Percentiles rank a stretch among this genome's conserved stretches.
These are phyloP conservation scores for Drosophila repleta DNA, from an alignment of 1,140 invertebrate genomes.

Conservation along the genomic window DNA sequence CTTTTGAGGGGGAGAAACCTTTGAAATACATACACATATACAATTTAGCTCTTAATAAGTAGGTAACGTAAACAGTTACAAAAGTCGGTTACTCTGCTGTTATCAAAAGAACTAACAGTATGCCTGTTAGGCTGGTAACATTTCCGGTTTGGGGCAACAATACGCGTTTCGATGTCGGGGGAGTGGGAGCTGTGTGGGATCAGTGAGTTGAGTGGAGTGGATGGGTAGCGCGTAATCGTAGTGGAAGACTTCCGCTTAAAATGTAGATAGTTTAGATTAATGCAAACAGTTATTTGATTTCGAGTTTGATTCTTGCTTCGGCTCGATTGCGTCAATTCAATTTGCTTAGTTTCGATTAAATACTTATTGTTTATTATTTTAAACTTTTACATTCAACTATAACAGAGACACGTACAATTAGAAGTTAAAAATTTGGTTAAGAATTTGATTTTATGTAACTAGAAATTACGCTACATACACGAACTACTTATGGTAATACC, in stretches of 20 bases:
- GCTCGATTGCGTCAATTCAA: slow-evolving; percentile 35
- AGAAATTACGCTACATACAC: slow-evolving; percentile 57
- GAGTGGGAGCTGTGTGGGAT: neutral
- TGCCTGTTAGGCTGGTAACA: slow-evolving; percentile 19
- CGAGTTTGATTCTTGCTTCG: slow-evolving; percentile 57
- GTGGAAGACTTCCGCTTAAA: slow-evolving; percentile 84
- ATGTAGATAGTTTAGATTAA: slow-evolving; percentile 65
- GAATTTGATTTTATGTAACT: slow-evolving; percentile 56
- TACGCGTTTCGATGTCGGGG: slow-evolving; percentile 10
- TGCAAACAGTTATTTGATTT: slow-evolving; percentile 39
- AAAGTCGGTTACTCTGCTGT: slow-evolving; percentile 24
- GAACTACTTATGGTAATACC: slow-evolving; percentile 36
- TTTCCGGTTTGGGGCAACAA: slow-evolving; percentile 13
- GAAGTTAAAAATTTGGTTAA: slow-evolving; percentile 70
- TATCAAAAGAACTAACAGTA: slow-evolving; percentile 41
- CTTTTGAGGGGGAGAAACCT: slow-evolving; percentile 69
- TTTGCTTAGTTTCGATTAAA: slow-evolving; percentile 44
- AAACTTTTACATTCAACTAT: slow-evolving; percentile 52
- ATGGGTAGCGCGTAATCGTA: slow-evolving; percentile 72
- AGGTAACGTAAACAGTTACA: slow-evolving; percentile 43
- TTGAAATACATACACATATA: slow-evolving; percentile 71
- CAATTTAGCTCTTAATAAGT: slow-evolving; percentile 55
- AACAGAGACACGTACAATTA: slow-evolving; percentile 62
- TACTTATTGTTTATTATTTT: slow-evolving; percentile 29
- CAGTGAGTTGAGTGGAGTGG: slow-evolving; percentile 48